These are phyloP conservation scores for Capitella teleta DNA, from an alignment of 1,140 invertebrate genomes.

Conservation along the genomic window DNA sequence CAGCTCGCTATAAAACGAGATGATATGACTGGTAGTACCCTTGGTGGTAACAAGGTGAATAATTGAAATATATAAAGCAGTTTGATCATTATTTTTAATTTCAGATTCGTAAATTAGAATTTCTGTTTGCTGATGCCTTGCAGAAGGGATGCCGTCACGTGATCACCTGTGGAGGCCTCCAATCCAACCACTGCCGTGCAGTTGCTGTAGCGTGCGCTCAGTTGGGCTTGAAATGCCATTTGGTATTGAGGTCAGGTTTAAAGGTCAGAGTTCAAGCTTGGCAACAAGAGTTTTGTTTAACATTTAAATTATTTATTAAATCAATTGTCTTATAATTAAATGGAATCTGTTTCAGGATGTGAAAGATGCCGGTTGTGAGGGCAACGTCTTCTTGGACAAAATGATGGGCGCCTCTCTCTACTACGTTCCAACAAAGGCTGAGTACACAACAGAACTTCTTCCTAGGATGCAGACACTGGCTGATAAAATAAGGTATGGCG, in stretches of 20 bases:
- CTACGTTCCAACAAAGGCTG: slow-evolving; percentile 19
- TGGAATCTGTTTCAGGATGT: slow-evolving; percentile 15
- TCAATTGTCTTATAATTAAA: too few species aligned
- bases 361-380: slow-evolving; percentile 18
- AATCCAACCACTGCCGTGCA: slow-evolving; percentile 33
- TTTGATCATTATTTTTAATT: slow-evolving; percentile 7
- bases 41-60: slow-evolving; percentile 28
- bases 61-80: not conserved
- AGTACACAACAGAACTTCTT: slow-evolving; percentile 18
- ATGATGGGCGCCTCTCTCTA: slow-evolving; percentile 27
- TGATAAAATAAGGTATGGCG: slow-evolving; percentile 17
- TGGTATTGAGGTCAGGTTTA: slow-evolving; percentile 21
- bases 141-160: slow-evolving; percentile 23
- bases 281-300: too few species aligned
- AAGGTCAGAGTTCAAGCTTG: slow-evolving; percentile 13
- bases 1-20: slow-evolving; percentile 24
- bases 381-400: slow-evolving; percentile 30
- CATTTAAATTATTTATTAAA: too few species aligned
- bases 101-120: slow-evolving; percentile 32
- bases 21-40: slow-evolving; percentile 26
- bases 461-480: slow-evolving; percentile 27
- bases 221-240: slow-evolving; percentile 23
- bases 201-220: slow-evolving; percentile 21
- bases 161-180: slow-evolving; percentile 28
- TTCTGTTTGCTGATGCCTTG: slow-evolving; percentile 30